These are phyloP conservation scores for Nothocercus nigrocapillus DNA, from an alignment of 2,113 vertebrate species.

Conservation along the genomic window DNA sequence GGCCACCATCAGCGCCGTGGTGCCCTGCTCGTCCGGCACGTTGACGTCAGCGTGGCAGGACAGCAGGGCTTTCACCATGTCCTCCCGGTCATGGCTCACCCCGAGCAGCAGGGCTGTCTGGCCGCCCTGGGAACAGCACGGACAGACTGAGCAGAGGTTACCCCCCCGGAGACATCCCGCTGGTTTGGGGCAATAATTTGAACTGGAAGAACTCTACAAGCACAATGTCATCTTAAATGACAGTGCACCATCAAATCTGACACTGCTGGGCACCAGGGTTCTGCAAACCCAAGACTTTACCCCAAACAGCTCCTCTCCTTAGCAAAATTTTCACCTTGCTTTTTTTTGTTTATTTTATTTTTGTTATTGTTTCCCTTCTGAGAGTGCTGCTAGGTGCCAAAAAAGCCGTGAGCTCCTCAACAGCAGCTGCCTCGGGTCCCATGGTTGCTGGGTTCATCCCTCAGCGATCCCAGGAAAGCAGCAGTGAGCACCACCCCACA, in stretches of 20 bases:
- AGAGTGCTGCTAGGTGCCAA: neutral
- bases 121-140: slow-evolving; percentile 71
- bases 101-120: slow-evolving; percentile 83
- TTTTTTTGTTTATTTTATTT: neutral
- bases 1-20: slow-evolving; percentile 80
- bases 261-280: too few relatives aligned
- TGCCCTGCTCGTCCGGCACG: slow-evolving; percentile 78
- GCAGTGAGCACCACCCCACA: too few relatives aligned
- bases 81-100: slow-evolving; percentile 78
- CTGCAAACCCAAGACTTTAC: too few relatives aligned
- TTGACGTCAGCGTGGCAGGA: slow-evolving; percentile 80
- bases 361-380: neutral
- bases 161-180: neutral
- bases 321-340: neutral
- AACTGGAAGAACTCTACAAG: neutral
- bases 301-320: neutral
- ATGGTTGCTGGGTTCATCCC: too few relatives aligned
- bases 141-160: neutral
- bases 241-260: neutral
- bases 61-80: slow-evolving; percentile 82
- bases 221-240: neutral
- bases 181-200: neutral
- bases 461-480: too few relatives aligned
- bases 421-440: neutral
- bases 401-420: neutral